Evolutionary conservation across 2,888 invertebrate species (phyloP), one percentile per base, ranked within the genome.

Genomic region (Netelia fuscicornis): DNA sequence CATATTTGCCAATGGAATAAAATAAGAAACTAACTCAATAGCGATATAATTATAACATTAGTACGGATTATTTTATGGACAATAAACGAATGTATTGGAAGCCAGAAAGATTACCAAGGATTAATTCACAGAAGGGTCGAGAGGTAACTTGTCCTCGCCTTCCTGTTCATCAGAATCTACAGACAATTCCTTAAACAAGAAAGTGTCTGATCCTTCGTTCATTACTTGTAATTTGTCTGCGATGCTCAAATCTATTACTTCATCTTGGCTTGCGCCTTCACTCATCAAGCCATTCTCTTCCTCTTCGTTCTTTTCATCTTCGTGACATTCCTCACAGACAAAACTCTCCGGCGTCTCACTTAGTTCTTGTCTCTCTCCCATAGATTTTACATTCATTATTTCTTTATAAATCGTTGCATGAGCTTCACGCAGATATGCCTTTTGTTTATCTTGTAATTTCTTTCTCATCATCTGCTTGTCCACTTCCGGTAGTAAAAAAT

Each of bases 401-500:
- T 91, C 84, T 10, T 92, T 86, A 72, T 91, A 94, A 85, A 95
- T 92, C 52, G 89, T 86, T 17, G 92, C 90, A 81, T 94, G 95
- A 2, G 95, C 94, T 30, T 91, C 90, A 79, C 89, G 90, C 64
- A 95, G 88, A 87, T 94, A 93, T 78, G 90, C 89, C 70, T 92
- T 91, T 85, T 95, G 94, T 72, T 91, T 91, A 10, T 92, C 82
- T 52, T 90, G 91, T 76, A 94, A 92, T 84, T 92, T 92, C 68
- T 94, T 90, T 20, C 94, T 91, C 1, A 94, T 92, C 1, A 94
- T 89, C 42, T 91, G 88, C 62, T 94, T 94, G 87, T 95, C 94
- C 0, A 95, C 91, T 79, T 93, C 91, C 0, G 91, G 91, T 48
- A 95, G 89, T 6, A 95, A 86, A 42, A 94, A 94, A 82, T 94